Conservation (phyloP, 2,113 vertebrate genomes). For the Aspidoscelis tigris region DNA sequence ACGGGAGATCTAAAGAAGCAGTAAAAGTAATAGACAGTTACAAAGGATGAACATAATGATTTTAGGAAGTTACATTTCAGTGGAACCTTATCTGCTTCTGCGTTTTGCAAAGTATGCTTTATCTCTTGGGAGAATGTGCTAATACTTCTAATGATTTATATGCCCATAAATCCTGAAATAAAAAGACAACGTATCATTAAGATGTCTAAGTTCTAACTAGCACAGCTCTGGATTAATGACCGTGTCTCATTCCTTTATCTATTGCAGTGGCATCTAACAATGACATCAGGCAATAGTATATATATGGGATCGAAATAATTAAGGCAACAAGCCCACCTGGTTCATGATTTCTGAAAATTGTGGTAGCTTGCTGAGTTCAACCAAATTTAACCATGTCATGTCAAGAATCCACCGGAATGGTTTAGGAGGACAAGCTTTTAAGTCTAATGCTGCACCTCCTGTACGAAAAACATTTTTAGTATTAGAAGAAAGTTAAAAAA, state of each 20-base stretch:
- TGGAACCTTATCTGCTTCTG: background rate
- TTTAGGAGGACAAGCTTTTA: constrained; percentile 80
- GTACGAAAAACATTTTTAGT: background rate
- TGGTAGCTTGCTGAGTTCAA: constrained; percentile 79
- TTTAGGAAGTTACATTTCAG: constrained; percentile 27
- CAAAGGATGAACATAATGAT: constrained; percentile 8
- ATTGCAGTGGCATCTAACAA: background rate
- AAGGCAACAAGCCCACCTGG: constrained; percentile 68
- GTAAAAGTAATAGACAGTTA: constrained; percentile 22
- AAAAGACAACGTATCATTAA: constrained; percentile 4
- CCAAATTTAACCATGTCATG: constrained; percentile 79
- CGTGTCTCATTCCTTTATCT: background rate
- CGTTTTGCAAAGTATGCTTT: background rate
- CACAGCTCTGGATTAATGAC: background rate
- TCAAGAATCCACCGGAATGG: constrained; percentile 80
- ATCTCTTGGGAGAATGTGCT: background rate
- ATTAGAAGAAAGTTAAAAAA: background rate
- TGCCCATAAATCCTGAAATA: background rate
- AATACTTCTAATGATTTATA: constrained; percentile 1
- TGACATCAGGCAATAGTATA: constrained; percentile 3
- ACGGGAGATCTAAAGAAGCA: constrained; percentile 65
- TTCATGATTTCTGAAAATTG: constrained; percentile 78
- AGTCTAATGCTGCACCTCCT: constrained; percentile 81
- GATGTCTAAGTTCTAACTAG: background rate
- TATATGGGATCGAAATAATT: constrained; percentile 17